These are phyloP conservation scores for human DNA, from an alignment of 2,113 vertebrate genomes.

Conservation along the genomic window GRCh38 chr3:54760001-54760500, in stretches of 20 bases:
- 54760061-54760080: neutral
- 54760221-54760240: neutral
- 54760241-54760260: neutral
- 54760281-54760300: neutral
- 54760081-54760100: neutral
- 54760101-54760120: neutral
- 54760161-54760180: neutral
- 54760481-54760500: neutral
- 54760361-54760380: neutral
- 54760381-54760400: neutral
- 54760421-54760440: neutral
- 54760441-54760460: neutral
- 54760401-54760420: neutral
- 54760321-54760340: neutral
- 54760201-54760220: neutral
- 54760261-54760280: neutral
- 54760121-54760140: neutral
- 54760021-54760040: neutral
- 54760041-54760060: rapidly evolving
- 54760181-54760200: neutral
- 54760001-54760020: neutral
- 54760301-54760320: neutral
- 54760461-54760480: neutral
- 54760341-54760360: neutral
- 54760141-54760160: neutral